Conservation (phyloP, 2,113 vertebrate species). For the Marmota flaviventris region DNA sequence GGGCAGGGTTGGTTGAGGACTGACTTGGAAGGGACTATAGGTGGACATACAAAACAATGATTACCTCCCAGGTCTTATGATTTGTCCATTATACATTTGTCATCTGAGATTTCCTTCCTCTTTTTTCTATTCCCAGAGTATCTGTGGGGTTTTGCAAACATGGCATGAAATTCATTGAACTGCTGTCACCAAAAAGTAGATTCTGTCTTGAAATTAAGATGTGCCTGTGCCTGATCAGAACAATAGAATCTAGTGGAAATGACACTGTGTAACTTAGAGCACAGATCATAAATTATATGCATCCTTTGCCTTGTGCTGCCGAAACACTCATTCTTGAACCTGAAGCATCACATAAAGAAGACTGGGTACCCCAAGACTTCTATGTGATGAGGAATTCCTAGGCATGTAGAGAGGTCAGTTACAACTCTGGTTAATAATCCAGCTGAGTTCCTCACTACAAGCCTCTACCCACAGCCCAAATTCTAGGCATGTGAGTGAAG, state of each 20-base stretch:
- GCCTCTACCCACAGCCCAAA: background rate
- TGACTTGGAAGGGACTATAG: rapidly evolving
- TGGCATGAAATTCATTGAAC: background rate
- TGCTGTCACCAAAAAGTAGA: background rate
- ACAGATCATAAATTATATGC: background rate
- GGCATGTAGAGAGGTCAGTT: too few species aligned
- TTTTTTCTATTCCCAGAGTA: background rate
- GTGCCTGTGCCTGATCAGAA: background rate
- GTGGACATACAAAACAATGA: background rate
- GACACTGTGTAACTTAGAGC: background rate
- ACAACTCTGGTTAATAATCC: background rate
- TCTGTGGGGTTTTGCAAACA: background rate
- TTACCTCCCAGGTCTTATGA: background rate
- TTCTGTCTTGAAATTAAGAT: background rate
- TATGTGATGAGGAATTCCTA: background rate
- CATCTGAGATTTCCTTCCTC: background rate
- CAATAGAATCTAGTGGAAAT: background rate
- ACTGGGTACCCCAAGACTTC: background rate
- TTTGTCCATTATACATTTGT: background rate
- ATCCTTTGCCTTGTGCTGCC: background rate
- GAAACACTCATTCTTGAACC: background rate
- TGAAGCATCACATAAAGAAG: background rate
- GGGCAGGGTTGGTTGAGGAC: background rate
- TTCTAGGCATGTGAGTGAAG: background rate
- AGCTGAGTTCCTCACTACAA: background rate